phyloP scores from a whole-genome alignment of 2,797 vertebrate species.

The Dipus sagitta region DNA sequence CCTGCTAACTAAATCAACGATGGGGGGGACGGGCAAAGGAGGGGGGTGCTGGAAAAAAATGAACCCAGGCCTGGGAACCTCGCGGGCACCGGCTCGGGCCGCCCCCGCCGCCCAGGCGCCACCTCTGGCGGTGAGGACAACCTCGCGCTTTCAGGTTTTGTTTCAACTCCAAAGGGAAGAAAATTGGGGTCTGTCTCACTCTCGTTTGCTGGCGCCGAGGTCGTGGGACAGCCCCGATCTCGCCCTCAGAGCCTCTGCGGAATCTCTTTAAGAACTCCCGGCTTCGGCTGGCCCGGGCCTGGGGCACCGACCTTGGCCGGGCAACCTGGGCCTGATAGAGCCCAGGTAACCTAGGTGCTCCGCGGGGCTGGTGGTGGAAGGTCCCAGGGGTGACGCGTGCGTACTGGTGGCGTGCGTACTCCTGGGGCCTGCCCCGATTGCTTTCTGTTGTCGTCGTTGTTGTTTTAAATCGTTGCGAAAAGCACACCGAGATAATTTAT shows the following conservation, averaged over 20 bases:
- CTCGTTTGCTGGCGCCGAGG: conserved; percentile 74
- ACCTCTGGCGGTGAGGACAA: conserved; percentile 78
- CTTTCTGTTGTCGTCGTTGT: too few relatives aligned
- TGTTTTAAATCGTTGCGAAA: conserved; percentile 33
- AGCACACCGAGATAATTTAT: neutral
- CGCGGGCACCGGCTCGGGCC: conserved; percentile 52
- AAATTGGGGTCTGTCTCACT: conserved; percentile 76
- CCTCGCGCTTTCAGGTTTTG: conserved; percentile 79
- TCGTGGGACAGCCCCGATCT: conserved; percentile 76
- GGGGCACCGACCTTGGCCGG: neutral
- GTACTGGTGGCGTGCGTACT: neutral
- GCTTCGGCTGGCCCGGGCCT: neutral
- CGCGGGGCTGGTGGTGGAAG: accelerated
- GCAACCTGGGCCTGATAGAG: neutral
- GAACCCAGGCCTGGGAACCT: conserved; percentile 65
- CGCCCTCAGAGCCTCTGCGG: conserved; percentile 28
- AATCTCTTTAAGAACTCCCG: conserved; percentile 36
- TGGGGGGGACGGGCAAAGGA: neutral
- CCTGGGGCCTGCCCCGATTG: neutral
- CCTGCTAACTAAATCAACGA: neutral
- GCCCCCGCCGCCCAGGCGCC: conserved; percentile 82
- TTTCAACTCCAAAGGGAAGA: conserved; percentile 71
- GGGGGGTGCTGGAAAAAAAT: neutral
- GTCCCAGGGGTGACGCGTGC: neutral
- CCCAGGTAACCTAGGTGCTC: neutral